Conservation (phyloP, 2,888 invertebrate species). For the Phanerotoma sp. region DNA sequence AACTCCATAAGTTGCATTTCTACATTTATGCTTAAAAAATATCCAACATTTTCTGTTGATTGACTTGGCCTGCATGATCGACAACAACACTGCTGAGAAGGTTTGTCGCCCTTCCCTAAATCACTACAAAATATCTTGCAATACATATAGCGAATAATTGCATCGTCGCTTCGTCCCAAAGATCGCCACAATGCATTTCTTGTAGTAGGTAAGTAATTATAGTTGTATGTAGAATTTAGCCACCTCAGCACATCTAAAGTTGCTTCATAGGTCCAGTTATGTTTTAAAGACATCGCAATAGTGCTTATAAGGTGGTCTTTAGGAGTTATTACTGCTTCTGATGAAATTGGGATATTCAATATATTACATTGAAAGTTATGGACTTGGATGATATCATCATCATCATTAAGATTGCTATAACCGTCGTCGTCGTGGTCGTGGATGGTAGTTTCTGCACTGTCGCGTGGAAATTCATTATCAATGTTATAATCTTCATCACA, state of each 20-base stretch:
- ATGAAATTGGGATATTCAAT: too few species aligned
- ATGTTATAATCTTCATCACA: too few species aligned
- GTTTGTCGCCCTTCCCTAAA: slow-evolving; percentile 3
- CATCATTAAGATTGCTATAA: too few species aligned
- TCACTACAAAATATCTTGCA: slow-evolving; percentile 2
- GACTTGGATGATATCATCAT: too few species aligned
- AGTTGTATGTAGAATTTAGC: not conserved
- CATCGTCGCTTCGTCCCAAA: slow-evolving; percentile 6
- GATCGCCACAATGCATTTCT: slow-evolving; percentile 11
- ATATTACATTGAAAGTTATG: too few species aligned
- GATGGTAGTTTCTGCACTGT: too few species aligned
- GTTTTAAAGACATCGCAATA: slow-evolving; percentile 7
- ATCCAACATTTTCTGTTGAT: not conserved
- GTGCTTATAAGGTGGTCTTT: slow-evolving; percentile 10
- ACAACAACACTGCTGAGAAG: slow-evolving; percentile 2
- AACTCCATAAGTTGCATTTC: slow-evolving; percentile 4
- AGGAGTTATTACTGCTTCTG: too few species aligned
- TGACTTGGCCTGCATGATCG: not conserved
- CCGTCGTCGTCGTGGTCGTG: too few species aligned
- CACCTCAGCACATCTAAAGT: slow-evolving; percentile 2
- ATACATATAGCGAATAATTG: slow-evolving; percentile 9
- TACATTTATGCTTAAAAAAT: slow-evolving; percentile 10
- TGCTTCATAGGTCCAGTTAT: slow-evolving; percentile 8
- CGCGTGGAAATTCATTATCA: too few species aligned
- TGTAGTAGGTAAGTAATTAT: slow-evolving; percentile 12